These are phyloP conservation scores for Ladona fulva DNA, from an alignment of 1,140 invertebrate species.

Conservation along the genomic window DNA sequence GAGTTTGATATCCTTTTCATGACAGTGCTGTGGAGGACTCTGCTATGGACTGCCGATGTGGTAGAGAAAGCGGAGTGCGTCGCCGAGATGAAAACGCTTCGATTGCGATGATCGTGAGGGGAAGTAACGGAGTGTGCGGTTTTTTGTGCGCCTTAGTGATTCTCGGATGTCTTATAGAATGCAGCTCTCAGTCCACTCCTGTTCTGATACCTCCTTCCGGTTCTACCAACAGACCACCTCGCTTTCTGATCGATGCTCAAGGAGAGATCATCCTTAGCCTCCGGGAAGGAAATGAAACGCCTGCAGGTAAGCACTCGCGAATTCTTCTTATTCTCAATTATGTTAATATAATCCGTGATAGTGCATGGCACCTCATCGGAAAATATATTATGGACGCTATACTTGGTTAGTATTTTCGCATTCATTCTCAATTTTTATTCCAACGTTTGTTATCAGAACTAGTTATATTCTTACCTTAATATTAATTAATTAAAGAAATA, in stretches of 20 bases:
- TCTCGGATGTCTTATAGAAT: not conserved
- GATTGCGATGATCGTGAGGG: not conserved
- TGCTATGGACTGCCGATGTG: not conserved
- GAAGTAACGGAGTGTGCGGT: not conserved
- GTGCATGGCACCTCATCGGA: no score
- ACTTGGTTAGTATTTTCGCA: no score
- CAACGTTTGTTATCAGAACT: no score
- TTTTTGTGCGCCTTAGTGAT: not conserved
- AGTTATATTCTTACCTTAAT: no score
- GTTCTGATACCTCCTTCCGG: not conserved
- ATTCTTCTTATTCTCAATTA: no score
- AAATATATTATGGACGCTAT: no score
- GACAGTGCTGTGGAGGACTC: not conserved
- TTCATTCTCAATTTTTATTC: no score
- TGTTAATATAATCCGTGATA: no score
- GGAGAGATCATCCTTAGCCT: conserved; percentile 80
- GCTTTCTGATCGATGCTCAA: conserved; percentile 75
- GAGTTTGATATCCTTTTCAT: no score
- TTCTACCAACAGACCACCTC: conserved; percentile 58
- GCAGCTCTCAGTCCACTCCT: not conserved
- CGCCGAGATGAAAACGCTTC: not conserved
- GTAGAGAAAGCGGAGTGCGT: not conserved
- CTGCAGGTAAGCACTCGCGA: conserved; percentile 55
- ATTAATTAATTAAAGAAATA: no score
- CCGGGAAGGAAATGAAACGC: conserved; percentile 77